Evolutionary conservation across 2,113 vertebrate genomes (phyloP).

Genomic region (Dasypus novemcinctus): DNA sequence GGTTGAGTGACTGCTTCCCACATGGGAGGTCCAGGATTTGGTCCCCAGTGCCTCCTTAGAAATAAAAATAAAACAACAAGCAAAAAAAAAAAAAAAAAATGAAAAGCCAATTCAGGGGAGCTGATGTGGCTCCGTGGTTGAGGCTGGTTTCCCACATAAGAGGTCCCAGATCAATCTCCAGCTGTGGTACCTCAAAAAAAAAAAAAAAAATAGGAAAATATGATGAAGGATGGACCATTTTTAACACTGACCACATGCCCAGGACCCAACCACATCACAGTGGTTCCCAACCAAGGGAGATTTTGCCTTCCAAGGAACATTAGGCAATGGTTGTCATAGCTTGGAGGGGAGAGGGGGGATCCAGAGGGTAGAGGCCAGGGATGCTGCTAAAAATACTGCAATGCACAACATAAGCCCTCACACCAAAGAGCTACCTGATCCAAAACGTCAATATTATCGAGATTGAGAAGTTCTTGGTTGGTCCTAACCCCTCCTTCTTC

Average conservation of each 20-base stretch:
- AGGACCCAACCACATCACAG: not conserved
- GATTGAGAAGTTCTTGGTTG: not conserved
- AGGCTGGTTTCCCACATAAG: too few species aligned
- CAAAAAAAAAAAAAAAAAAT: too few species aligned
- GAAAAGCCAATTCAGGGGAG: too few species aligned
- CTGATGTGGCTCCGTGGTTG: too few species aligned
- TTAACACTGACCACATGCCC: not conserved
- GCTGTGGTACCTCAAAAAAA: too few species aligned
- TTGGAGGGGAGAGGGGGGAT: too few species aligned
- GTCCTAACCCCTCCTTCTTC: not conserved
- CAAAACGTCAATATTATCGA: not conserved
- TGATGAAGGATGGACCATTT: not conserved
- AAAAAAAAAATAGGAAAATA: not conserved
- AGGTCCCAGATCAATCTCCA: too few species aligned
- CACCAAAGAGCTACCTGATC: not conserved
- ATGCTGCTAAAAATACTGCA: not conserved
- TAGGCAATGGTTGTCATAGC: not conserved
- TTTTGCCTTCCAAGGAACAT: not conserved
- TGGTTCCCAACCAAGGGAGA: not conserved
- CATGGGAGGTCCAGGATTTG: too few species aligned
- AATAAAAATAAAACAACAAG: too few species aligned
- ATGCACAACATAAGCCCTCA: not conserved
- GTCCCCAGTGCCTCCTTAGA: too few species aligned
- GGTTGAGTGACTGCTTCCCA: too few species aligned
- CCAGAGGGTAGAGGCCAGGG: not conserved